These are phyloP conservation scores for Eulemur mongoz DNA, from an alignment of 2,797 vertebrate species.

Conservation along the genomic window DNA sequence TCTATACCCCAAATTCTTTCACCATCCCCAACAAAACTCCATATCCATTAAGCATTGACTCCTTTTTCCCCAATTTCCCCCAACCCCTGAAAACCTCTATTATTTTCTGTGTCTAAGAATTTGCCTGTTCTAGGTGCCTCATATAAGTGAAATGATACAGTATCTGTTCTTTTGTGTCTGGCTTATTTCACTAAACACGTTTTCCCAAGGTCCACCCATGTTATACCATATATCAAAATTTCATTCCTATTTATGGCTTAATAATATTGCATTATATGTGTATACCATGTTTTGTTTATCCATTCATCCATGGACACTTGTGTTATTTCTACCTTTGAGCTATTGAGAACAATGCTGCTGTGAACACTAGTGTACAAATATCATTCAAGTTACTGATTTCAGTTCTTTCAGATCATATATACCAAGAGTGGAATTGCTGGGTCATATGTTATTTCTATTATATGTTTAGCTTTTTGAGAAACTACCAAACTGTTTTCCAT, in stretches of 20 bases:
- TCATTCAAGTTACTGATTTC: background rate
- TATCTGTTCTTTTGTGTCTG: background rate
- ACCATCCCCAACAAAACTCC: background rate
- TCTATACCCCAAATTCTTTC: background rate
- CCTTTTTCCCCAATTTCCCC: background rate
- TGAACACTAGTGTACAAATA: background rate
- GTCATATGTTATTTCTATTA: background rate
- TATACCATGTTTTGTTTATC: background rate
- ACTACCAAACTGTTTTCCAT: background rate
- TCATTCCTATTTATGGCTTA: background rate
- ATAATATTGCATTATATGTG: background rate
- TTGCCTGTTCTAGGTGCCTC: background rate
- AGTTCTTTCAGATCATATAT: background rate
- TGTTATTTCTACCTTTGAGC: background rate
- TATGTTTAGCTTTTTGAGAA: background rate
- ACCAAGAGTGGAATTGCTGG: background rate
- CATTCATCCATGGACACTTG: background rate
- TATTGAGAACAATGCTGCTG: background rate
- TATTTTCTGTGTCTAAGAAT: background rate
- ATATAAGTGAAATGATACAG: background rate
- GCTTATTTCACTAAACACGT: conserved; percentile 15
- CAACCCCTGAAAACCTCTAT: background rate
- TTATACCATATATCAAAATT: background rate
- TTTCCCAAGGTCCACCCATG: background rate
- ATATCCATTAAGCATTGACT: background rate